phyloP scores from a whole-genome alignment of 2,113 vertebrate genomes.

The Xiphophorus hellerii region DNA sequence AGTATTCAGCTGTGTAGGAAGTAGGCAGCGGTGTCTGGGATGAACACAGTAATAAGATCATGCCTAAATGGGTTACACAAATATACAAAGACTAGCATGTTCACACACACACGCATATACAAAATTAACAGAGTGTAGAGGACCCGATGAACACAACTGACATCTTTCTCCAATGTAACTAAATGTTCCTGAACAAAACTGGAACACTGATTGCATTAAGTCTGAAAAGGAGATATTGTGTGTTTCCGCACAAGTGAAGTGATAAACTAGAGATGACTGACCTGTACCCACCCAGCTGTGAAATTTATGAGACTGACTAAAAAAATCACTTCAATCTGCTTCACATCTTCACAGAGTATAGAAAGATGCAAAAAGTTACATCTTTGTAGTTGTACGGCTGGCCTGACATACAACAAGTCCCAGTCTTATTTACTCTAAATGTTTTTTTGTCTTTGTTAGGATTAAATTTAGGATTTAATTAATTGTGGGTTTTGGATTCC shows the following conservation, averaged over 20 bases:
- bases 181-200: conserved; percentile 31
- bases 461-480: too few species aligned
- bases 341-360: background rate
- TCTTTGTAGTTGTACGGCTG: background rate
- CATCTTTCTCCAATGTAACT: conserved; percentile 22
- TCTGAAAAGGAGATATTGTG: background rate
- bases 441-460: too few species aligned
- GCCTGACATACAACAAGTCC: background rate
- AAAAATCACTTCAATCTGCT: background rate
- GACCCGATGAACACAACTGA: conserved; percentile 30
- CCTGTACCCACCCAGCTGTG: background rate
- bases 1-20: conserved; percentile 65
- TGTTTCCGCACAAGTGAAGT: background rate
- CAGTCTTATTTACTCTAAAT: too few species aligned
- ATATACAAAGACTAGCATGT: conserved; percentile 11
- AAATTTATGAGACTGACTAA: background rate
- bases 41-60: conserved; percentile 58
- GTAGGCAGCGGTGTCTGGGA: conserved; percentile 46
- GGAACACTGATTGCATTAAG: conserved; percentile 16
- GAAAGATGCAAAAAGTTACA: background rate
- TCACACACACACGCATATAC: background rate
- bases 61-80: conserved; percentile 67
- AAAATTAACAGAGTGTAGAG: conserved; percentile 16
- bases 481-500: too few species aligned
- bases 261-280: background rate